Evolutionary conservation across 2,797 vertebrate species (phyloP).

Genomic region (Allobates femoralis): DNA sequence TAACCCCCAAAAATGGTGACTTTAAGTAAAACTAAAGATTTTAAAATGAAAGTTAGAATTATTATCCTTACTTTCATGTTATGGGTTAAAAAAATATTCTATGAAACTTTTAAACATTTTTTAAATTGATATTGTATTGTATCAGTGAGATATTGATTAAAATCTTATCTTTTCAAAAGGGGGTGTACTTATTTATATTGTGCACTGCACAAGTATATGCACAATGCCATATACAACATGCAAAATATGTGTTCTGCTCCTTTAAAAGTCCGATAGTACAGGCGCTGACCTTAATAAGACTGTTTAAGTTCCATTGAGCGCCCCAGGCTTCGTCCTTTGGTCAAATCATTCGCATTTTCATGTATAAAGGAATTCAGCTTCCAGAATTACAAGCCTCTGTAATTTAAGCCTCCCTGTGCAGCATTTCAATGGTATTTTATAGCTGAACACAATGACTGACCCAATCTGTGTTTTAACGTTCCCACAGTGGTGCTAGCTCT

Average conservation of each 20-base stretch:
- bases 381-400: slow-evolving; percentile 27
- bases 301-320: slow-evolving; percentile 24
- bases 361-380: slow-evolving; percentile 8
- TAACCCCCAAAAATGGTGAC: no score
- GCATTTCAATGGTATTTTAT: slow-evolving; percentile 36
- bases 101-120: no score
- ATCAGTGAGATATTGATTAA: no score
- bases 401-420: slow-evolving; percentile 55
- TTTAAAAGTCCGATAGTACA: background rate
- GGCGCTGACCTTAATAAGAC: background rate
- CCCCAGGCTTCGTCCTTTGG: background rate
- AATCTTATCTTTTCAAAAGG: no score
- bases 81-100: no score
- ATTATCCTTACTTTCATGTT: no score
- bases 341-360: slow-evolving; percentile 19
- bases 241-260: background rate
- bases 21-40: no score
- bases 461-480: slow-evolving; percentile 36
- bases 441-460: slow-evolving; percentile 36
- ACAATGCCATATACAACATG: background rate
- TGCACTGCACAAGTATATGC: no score
- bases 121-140: no score
- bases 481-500: slow-evolving; percentile 25
- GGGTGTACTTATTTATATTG: no score
- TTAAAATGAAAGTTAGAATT: no score